Evolutionary conservation across 1,140 invertebrate genomes (phyloP), one percentile per base, ranked within the genome.

Genomic region (Microplitis mediator): DNA sequence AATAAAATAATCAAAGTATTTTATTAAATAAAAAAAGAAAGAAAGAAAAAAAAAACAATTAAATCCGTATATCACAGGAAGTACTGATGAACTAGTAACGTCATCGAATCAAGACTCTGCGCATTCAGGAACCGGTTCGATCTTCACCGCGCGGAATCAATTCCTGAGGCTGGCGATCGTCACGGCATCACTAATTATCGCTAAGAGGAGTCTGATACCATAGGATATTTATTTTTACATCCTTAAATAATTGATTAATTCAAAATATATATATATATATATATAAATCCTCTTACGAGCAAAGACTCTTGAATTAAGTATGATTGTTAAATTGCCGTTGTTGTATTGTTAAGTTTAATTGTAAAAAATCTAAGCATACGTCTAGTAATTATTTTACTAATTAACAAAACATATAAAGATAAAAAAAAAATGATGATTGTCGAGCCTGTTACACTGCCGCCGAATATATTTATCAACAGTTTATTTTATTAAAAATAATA

Each of bases 81-180:
- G 75, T 51, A 83, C 79, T 75, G 82, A 85, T 71, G 84, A 85
- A 32, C 81, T 83, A 31, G 84, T 79, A 45, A 85, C 84, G 67
- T 81, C 82, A 4, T 75, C 81, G 11, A 83, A 86, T 75, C 80
- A 83, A 54, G 74, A 78, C 58, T 63, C 69, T 3, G 73, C 61
- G 34, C 73, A 77, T 60, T 81, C 79, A 3, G 76, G 79, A 13
- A 32, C 39, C 54, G 35, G 16, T 32, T 32, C 39, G 9, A 50
- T 14, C 56, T 23, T 76, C 66, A 64, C 51, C 6, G 8, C 39
- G 16, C 71, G 36, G 11, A 68, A 60, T 71, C 68, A 68, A 32
- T 60, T 52, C 5, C 79, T 74, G 79, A 74, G 69, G 8, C 14
- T 84, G 23, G 36, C 79, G n/a, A 58, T 80, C 63, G 78, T 71